Base-by-base conservation (phyloP, 2,113 vertebrate species). In the Ptyas mucosa region DNA sequence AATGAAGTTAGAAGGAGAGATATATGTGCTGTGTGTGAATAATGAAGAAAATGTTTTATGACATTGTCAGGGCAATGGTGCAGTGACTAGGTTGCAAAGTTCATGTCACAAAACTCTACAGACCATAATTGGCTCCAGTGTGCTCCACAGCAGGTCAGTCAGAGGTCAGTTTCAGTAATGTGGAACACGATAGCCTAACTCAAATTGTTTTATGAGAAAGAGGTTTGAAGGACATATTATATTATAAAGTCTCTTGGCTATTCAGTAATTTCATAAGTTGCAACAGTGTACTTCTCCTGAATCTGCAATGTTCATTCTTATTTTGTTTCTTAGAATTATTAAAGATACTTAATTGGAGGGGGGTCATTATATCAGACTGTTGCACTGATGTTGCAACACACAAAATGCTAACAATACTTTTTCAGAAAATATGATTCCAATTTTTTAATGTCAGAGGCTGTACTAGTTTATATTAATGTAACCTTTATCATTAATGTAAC, bases 141-240 rank as follows among this genome's bases (percentile, higher is more conserved):
- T 90, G 89, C 61, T 87, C 88, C 92, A 90, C 46, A 87, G 75
- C 52, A 93, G 49, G 55, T 93, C 75, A 93, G 69, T 51, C 88
- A 87, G 92, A 90, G 89, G 81, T 85, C 81, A 93, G 52, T 64
- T 93, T 93, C 88, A 86, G 55, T 69, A 89, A 93, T 86, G 92
- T 86, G 55, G 43, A 87, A 54, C 88, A 53, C 55, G 69, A 87
- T 93, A 93, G 86, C 75, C 88, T 58, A 85, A 90, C 88, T 93
- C 53, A 93, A 86, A 90, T 90, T 93, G 89, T 51, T 87, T 86
- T 61, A 52, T 15, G 49, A 64, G 88, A 93, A 53, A 93, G 49
- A 64, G 58, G 43, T 61, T 90, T 64, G n/a, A 90, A 87, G 81
- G n/a, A 87, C 81, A 64, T 24, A 43, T 64, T 87, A 64, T 90